Base-by-base conservation (phyloP, 1,140 invertebrate genomes). In the Camponotus floridanus region DNA sequence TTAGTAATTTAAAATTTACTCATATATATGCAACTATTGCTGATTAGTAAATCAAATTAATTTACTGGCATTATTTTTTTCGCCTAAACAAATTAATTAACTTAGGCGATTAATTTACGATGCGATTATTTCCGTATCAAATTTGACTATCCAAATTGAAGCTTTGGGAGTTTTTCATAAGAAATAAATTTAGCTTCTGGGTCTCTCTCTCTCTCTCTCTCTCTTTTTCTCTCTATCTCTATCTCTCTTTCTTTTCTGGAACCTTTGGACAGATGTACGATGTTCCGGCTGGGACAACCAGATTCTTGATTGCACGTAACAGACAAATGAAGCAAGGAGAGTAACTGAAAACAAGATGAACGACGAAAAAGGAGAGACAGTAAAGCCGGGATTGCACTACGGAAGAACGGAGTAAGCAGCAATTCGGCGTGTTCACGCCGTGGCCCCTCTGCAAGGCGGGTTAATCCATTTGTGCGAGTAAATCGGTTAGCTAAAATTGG, bases 401-500 rank as follows among this genome's bases (percentile, higher is more conserved):
- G 79, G 76, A 90, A 85, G 88, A 85, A 91, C 84, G 85, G 83
- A 90, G 86, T 78, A 85, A 87, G 87, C 84, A 86, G 88, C 86
- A 87, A 88, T 91, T 90, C 87, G 89, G 73, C 61, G 85, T 67
- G 88, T 89, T 90, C 85, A 91, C 86, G 73, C 73, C 78, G 71
- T 55, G 64, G 61, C 36, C 84, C 83, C 70, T 74, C 84, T 70
- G 86, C 88, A 84, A 89, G 70, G 83, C 55, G 74, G 76, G 78
- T 92, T 91, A 92, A 91, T 91, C 91, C 91, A 88, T 91, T 91
- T 89, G 92, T 84, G 84, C 78, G 84, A 90, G 89, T 88, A 92
- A 92, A 89, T 89, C 88, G 87, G 90, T 92, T 92, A 83, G 68
- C 51, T 61, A 73, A 78, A 92, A 92, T 92, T 91, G 87, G 91